Percentiles rank a stretch among this genome's conserved stretches.
Conservation (phyloP, 2,113 vertebrate genomes). For the Microtus montanus region DNA sequence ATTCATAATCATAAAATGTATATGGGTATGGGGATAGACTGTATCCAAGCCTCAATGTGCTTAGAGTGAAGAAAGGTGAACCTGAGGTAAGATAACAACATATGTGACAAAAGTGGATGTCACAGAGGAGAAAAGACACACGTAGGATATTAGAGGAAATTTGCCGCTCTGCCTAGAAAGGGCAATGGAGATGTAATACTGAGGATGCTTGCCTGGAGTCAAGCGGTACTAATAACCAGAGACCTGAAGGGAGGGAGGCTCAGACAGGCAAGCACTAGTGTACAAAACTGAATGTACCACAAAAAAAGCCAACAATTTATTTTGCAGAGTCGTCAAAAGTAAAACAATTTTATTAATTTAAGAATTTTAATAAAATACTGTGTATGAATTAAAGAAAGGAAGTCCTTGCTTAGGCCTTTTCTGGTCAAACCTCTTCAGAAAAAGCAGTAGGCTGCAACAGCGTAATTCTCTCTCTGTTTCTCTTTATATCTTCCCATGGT, state of each 20-base stretch:
- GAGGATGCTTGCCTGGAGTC: neutral
- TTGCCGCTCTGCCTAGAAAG: neutral
- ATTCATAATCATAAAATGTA: neutral
- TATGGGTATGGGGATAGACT: neutral
- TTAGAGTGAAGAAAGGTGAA: neutral
- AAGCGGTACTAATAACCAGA: neutral
- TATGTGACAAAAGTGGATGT: neutral
- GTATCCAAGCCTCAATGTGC: neutral
- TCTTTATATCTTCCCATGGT: neutral
- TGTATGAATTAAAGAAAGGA: neutral
- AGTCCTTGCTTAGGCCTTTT: neutral
- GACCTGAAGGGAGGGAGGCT: neutral
- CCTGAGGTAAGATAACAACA: neutral
- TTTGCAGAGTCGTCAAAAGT: neutral
- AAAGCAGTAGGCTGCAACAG: neutral
- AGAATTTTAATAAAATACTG: neutral
- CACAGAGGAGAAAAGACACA: neutral
- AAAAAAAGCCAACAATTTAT: neutral
- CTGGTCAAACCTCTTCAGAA: neutral
- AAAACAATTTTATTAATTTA: neutral
- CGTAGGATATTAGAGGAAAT: neutral
- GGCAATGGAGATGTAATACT: rapidly evolving
- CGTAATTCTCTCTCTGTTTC: neutral
- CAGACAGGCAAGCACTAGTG: neutral
- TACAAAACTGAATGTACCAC: neutral